phyloP scores from a whole-genome alignment of 2,797 vertebrate species.

The Sandelia bainsii region DNA sequence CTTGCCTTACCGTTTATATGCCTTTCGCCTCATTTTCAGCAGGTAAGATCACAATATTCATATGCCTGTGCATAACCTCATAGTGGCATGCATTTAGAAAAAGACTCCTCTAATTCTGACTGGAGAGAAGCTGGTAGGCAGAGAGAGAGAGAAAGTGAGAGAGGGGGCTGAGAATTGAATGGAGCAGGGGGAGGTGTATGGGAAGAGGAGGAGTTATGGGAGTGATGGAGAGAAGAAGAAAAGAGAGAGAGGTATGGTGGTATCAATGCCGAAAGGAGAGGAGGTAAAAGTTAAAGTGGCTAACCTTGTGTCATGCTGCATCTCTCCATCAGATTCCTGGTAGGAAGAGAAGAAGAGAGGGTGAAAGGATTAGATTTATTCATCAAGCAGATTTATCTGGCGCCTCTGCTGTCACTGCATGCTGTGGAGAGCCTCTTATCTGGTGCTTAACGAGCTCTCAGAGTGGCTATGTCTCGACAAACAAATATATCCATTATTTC shows the following conservation, averaged over 20 bases:
- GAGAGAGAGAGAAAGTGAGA: constrained; percentile 50
- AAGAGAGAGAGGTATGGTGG: constrained; percentile 40
- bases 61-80: constrained; percentile 74
- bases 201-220: constrained; percentile 63
- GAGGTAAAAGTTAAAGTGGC: constrained; percentile 79
- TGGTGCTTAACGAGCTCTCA: constrained; percentile 74
- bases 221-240: constrained; percentile 55
- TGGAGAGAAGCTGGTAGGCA: constrained; percentile 76
- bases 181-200: constrained; percentile 69
- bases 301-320: constrained; percentile 94
- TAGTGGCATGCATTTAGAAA: constrained; percentile 76
- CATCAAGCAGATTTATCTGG: constrained; percentile 75
- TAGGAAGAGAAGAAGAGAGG: constrained; percentile 78
- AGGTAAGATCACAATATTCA: constrained; percentile 76
- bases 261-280: constrained; percentile 59
- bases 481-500: constrained; percentile 76
- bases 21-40: constrained; percentile 83
- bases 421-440: constrained; percentile 69
- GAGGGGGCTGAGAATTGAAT: constrained; percentile 66
- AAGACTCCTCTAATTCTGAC: constrained; percentile 77
- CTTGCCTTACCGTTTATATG: constrained; percentile 82
- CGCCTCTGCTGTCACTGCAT: constrained; percentile 44
- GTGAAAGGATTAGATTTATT: constrained; percentile 73
- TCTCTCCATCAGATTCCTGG: constrained; percentile 92
- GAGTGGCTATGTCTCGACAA: constrained; percentile 66